Evolutionary conservation across 1,140 invertebrate genomes (phyloP).

Genomic region (Contarinia nasturtii): DNA sequence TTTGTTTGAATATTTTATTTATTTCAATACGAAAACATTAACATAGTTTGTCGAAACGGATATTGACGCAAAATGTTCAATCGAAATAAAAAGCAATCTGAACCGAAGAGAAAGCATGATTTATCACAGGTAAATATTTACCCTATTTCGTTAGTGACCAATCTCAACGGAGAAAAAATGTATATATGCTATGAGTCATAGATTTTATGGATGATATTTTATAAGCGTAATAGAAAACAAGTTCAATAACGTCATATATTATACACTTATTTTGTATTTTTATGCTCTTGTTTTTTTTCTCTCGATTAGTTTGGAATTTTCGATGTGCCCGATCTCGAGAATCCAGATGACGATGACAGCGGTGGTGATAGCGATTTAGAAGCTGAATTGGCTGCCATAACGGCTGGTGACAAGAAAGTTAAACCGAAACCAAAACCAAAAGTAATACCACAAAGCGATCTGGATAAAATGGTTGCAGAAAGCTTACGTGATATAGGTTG

Average conservation of each 20-base stretch:
- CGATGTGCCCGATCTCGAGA: constrained; percentile 41
- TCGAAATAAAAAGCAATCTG: background rate
- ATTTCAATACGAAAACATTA: background rate
- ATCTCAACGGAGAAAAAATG: too few relatives aligned
- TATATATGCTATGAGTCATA: background rate
- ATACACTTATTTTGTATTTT: background rate
- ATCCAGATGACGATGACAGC: constrained; percentile 31
- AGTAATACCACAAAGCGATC: constrained; percentile 20
- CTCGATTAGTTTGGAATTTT: constrained; percentile 49
- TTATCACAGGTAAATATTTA: constrained; percentile 24
- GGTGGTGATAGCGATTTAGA: constrained; percentile 63
- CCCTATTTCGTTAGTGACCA: background rate
- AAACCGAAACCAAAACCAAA: constrained; percentile 30
- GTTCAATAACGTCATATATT: background rate
- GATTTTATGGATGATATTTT: constrained; percentile 2
- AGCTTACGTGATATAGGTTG: constrained; percentile 48
- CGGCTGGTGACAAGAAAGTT: constrained; percentile 29
- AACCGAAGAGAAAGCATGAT: constrained; percentile 20
- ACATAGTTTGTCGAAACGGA: background rate
- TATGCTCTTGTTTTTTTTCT: constrained; percentile 6
- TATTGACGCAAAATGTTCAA: background rate
- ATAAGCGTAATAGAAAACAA: background rate
- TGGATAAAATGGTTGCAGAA: constrained; percentile 53
- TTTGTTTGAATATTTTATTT: too few relatives aligned
- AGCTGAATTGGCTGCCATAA: constrained; percentile 62